Evolutionary conservation across 1,140 invertebrate genomes (phyloP), one percentile per base, ranked within the genome.

Genomic region (Lordiphosa clarofinis): DNA sequence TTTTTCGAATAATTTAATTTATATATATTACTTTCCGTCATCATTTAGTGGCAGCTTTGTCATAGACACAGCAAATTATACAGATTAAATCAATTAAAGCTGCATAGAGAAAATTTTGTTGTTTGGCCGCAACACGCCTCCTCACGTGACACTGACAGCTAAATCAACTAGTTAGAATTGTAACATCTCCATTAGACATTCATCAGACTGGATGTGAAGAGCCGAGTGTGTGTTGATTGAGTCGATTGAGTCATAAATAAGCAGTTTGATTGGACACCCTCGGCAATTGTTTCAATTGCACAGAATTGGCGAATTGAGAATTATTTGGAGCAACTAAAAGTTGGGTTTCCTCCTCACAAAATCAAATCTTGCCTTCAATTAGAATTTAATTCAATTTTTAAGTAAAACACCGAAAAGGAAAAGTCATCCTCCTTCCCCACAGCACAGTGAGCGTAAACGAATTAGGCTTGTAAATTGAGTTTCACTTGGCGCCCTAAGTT

Each of bases 381-480:
- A 31, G 38, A 19, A 44, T 44, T 44, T 31, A 44, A 44, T 44
- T 44, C 42, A 44, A 44, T 44, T 42, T 11, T 21, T 1, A 43
- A 44, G 28, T 12, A 11, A 15, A 15, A 15, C 15, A 15, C 15
- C 15, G 15, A 15, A 15, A 15, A 1, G 15, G 15, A 15, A 15
- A 15, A 15, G 15, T 15, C 15, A 15, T 15, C 15, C 15, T 15
- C 15, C 15, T 15, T 3, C 15, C 15, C 15, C 15, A 15, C 15
- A 15, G 15, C 15, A 2, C 42, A 44, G 24, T 24, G n/a, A 38
- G 42, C 54, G 31, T 81, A 76, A 82, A 76, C 63, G 81, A 82
- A 66, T 72, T 70, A 56, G 37, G 47, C 37, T 53, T 19, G 4
- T n/a, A 72, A 81, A 81, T 73, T 81, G 24, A 81, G 82, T 68